A percentile compares a stretch with the other conserved stretches of the same genome.
Evolutionary conservation across 2,888 invertebrate species (phyloP).

Genomic region (Mesorhabditis belari): DNA sequence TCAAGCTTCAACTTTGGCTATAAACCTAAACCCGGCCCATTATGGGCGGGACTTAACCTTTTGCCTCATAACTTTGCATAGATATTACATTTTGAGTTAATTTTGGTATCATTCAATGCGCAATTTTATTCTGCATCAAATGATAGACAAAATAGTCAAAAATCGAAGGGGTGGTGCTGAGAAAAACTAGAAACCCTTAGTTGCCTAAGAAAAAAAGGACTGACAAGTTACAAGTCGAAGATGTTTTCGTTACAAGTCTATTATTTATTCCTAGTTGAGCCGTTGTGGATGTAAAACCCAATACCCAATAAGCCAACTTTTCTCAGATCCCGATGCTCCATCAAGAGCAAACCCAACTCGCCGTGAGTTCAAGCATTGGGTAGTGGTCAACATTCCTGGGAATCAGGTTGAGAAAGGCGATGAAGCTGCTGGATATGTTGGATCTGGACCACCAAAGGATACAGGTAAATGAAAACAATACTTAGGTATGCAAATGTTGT

Average conservation of each 20-base stretch:
- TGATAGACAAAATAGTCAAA: no score
- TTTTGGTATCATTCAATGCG: no score
- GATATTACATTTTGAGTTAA: no score
- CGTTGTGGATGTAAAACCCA: background rate
- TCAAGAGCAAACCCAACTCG: slow-evolving; percentile 69
- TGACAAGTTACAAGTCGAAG: background rate
- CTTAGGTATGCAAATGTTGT: background rate
- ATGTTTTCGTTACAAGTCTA: background rate
- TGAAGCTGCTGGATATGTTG: slow-evolving; percentile 68
- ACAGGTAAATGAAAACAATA: slow-evolving; percentile 5
- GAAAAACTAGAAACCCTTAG: no score
- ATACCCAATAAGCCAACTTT: background rate
- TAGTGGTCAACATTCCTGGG: slow-evolving; percentile 79
- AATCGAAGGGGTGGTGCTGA: no score
- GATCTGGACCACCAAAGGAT: slow-evolving; percentile 70
- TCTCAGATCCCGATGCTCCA: slow-evolving; percentile 79
- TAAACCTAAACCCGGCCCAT: background rate
- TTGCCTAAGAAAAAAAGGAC: no score
- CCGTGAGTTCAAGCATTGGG: slow-evolving; percentile 84
- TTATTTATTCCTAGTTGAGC: background rate
- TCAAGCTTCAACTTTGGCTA: background rate
- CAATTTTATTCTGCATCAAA: no score
- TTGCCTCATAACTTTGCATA: no score
- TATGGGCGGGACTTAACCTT: no score
- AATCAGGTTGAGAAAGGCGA: slow-evolving; percentile 67